Conservation (phyloP, 1,140 invertebrate genomes). For the Cydia pomonella region DNA sequence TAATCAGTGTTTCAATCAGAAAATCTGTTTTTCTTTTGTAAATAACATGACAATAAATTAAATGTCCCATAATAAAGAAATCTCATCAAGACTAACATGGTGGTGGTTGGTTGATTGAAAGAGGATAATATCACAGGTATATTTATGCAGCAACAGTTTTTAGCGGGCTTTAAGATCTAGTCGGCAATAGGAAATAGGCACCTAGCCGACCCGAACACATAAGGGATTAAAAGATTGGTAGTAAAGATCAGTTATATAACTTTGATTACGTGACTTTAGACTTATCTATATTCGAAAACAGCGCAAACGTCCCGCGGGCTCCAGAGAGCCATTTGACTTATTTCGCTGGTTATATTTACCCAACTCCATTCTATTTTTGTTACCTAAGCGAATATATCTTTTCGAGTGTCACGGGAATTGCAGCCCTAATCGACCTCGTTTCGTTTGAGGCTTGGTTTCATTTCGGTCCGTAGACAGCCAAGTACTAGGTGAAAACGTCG, state of each 20-base stretch:
- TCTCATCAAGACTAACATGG: too few relatives aligned
- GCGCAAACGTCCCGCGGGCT: conserved; percentile 12
- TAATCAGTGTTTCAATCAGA: neutral
- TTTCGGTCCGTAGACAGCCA: conserved; percentile 17
- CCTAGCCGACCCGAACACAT: too few relatives aligned
- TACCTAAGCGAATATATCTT: conserved; percentile 29
- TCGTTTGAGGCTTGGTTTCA: conserved; percentile 31
- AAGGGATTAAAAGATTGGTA: too few relatives aligned
- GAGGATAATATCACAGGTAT: too few relatives aligned
- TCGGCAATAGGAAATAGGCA: too few relatives aligned
- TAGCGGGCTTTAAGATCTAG: too few relatives aligned
- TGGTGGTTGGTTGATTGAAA: too few relatives aligned
- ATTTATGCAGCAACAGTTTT: too few relatives aligned
- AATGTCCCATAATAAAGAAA: too few relatives aligned
- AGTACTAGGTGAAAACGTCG: neutral
- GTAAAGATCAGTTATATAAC: too few relatives aligned
- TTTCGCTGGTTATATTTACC: conserved; percentile 20
- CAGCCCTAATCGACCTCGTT: conserved; percentile 32
- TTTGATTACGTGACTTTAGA: neutral
- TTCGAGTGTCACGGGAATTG: conserved; percentile 28
- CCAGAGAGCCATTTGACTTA: conserved; percentile 29
- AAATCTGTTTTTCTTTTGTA: too few relatives aligned
- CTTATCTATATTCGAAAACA: neutral
- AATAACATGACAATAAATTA: too few relatives aligned
- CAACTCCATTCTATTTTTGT: conserved; percentile 23